Conservation (phyloP, 2,888 invertebrate genomes). For the Caenorhabditis uteleia region DNA sequence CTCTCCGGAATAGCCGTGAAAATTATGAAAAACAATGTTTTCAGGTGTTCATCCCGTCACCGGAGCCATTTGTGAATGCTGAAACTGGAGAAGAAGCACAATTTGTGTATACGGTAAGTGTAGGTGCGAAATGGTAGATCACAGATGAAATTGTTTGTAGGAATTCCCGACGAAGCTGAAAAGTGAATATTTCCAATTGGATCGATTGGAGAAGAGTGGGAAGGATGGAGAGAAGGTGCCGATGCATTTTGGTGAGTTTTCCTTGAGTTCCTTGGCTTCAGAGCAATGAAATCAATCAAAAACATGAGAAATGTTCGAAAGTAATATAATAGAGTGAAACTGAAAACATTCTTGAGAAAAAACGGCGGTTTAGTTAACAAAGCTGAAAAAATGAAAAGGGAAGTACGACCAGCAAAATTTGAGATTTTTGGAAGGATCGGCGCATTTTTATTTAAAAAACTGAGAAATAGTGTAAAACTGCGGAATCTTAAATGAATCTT, state of each 20-base stretch:
- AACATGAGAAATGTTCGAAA: no score
- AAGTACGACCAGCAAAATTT: no score
- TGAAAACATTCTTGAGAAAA: no score
- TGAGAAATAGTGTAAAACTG: not conserved
- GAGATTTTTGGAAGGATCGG: no score
- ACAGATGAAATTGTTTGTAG: slow-evolving; percentile 5
- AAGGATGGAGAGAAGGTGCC: slow-evolving; percentile 43
- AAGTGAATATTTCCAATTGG: slow-evolving; percentile 59
- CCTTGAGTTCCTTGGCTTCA: no score
- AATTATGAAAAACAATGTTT: slow-evolving; percentile 8
- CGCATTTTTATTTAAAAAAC: not conserved
- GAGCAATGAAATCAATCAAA: not conserved
- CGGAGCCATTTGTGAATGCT: slow-evolving; percentile 76
- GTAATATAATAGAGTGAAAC: no score
- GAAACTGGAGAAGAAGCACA: slow-evolving; percentile 41
- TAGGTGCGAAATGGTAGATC: not conserved
- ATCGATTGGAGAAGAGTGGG: slow-evolving; percentile 45
- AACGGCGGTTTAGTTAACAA: no score
- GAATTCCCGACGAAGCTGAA: slow-evolving; percentile 61
- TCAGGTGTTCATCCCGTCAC: slow-evolving; percentile 87
- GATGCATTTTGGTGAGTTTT: slow-evolving; percentile 45
- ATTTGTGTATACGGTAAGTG: slow-evolving; percentile 47
- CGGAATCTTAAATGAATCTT: not conserved
- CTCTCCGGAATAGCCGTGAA: not conserved
- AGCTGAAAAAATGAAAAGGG: no score